These are phyloP conservation scores for Heterotilapia buettikoferi DNA, from an alignment of 2,113 vertebrate genomes.

Conservation along the genomic window DNA sequence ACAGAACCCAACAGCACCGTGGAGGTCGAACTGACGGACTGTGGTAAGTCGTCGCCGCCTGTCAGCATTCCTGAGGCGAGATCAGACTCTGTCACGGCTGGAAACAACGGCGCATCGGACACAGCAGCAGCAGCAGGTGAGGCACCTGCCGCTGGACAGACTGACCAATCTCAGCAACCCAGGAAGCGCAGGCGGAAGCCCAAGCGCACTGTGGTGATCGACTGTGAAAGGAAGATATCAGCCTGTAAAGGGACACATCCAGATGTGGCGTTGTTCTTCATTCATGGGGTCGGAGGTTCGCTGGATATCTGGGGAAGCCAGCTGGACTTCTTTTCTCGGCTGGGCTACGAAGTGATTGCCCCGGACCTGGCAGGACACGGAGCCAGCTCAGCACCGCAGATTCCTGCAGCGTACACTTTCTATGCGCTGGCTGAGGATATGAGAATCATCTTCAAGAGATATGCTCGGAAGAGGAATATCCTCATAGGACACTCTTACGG, in stretches of 20 bases:
- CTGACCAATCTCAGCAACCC: slow-evolving; percentile 14
- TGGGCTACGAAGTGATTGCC: slow-evolving; percentile 93
- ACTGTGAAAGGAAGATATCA: slow-evolving; percentile 83
- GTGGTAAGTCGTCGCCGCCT: neutral
- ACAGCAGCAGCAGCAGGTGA: neutral
- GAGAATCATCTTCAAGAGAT: slow-evolving; percentile 86
- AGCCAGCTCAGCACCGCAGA: slow-evolving; percentile 83
- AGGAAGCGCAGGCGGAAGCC: slow-evolving; percentile 73
- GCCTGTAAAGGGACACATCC: slow-evolving; percentile 84
- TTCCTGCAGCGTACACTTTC: slow-evolving; percentile 91
- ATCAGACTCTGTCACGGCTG: neutral
- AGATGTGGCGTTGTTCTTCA: slow-evolving; percentile 91
- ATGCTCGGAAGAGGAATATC: slow-evolving; percentile 86
- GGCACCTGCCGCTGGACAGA: neutral
- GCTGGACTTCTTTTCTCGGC: slow-evolving; percentile 85
- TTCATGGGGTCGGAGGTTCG: slow-evolving; percentile 92
- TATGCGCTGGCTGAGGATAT: slow-evolving; percentile 93
- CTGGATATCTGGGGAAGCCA: slow-evolving; percentile 94
- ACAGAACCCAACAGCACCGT: slow-evolving; percentile 63
- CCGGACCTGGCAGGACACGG: slow-evolving; percentile 88
- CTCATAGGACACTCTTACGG: slow-evolving; percentile 93
- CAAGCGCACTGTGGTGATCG: slow-evolving; percentile 84
- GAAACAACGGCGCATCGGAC: slow-evolving; percentile 17
- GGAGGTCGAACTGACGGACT: slow-evolving; percentile 75
- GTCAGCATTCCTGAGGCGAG: neutral